Percentiles rank a stretch among this genome's conserved stretches.
Conservation (phyloP, 2,888 invertebrate species). For the Drosophila kanekoi region DNA sequence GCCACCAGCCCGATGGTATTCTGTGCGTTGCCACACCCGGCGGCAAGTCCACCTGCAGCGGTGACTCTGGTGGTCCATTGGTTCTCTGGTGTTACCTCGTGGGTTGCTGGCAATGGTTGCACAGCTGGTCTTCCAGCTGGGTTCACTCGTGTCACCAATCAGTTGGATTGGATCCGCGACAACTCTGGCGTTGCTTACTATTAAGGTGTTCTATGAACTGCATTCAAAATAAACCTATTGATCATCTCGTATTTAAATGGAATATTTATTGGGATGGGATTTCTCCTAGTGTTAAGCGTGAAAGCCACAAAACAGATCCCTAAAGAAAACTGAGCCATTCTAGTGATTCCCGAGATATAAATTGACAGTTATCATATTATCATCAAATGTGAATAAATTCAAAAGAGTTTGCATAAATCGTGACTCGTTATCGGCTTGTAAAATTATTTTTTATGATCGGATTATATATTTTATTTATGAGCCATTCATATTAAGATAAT, state of each 20-base stretch:
- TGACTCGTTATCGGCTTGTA: not conserved
- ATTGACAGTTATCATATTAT: not conserved
- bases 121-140: constrained; percentile 51
- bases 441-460: not conserved
- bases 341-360: not conserved
- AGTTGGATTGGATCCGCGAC: constrained; percentile 65
- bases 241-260: not conserved
- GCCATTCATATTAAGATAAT: not conserved
- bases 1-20: constrained; percentile 58
- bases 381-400: not conserved
- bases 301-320: too few relatives aligned
- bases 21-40: constrained; percentile 62
- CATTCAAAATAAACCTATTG: not conserved
- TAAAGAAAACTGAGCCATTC: too few relatives aligned
- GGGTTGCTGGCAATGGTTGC: constrained; percentile 50
- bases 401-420: not conserved
- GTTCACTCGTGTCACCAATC: constrained; percentile 55
- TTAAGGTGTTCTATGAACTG: constrained; percentile 61
- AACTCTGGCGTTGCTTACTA: constrained; percentile 62
- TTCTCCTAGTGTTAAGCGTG: too few relatives aligned
- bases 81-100: constrained; percentile 68
- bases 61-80: constrained; percentile 42
- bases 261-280: not conserved
- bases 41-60: constrained; percentile 27
- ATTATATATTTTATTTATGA: constrained; percentile 4